Conservation (phyloP, 2,113 vertebrate genomes). For the Nasalis larvatus region DNA sequence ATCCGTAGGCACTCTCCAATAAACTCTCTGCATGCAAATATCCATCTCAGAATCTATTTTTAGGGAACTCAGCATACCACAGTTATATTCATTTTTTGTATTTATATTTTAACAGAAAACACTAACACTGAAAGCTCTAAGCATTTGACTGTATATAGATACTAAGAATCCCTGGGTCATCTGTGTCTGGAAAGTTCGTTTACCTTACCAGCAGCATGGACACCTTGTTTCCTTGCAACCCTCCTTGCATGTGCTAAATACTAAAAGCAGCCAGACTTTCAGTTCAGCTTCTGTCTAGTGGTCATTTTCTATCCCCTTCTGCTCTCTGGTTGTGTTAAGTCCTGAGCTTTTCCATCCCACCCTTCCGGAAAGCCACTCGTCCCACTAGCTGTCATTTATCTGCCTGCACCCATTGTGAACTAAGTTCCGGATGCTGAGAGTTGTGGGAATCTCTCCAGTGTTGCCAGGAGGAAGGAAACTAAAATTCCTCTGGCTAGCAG, state of each 20-base stretch:
- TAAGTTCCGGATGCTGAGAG: slow-evolving; percentile 33
- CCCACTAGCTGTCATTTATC: slow-evolving; percentile 5
- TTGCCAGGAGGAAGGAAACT: neutral
- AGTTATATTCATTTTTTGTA: neutral
- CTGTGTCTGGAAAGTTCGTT: neutral
- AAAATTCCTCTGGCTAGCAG: neutral
- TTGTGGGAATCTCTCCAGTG: neutral
- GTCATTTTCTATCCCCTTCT: slow-evolving; percentile 14
- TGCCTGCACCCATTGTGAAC: neutral
- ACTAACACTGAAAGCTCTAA: neutral
- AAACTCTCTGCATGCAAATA: slow-evolving; percentile 13
- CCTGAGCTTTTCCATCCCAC: neutral
- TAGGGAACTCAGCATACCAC: neutral
- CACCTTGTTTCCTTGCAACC: neutral
- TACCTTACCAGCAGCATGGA: neutral
- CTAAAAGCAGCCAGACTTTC: neutral
- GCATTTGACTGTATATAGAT: neutral
- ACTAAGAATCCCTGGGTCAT: slow-evolving; percentile 9
- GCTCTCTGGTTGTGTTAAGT: neutral
- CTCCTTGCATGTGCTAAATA: neutral
- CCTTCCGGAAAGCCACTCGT: slow-evolving; percentile 38
- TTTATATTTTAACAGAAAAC: neutral
- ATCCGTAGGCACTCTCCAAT: neutral
- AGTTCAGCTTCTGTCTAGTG: neutral
- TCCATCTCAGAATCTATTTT: neutral